Evolutionary conservation across 2,113 vertebrate genomes (phyloP).

Genomic region (Pluvialis apricaria): DNA sequence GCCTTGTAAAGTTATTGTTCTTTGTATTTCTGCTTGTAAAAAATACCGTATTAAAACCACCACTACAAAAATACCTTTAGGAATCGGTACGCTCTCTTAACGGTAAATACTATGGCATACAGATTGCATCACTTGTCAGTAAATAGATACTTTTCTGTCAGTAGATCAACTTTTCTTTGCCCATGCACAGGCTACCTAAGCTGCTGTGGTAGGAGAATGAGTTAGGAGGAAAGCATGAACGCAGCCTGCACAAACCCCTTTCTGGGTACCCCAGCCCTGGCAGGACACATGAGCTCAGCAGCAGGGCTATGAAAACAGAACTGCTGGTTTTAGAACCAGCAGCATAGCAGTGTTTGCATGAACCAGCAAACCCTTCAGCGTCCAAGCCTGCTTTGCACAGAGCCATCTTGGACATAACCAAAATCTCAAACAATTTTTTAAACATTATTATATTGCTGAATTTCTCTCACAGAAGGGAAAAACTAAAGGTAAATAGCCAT

Average conservation of each 20-base stretch:
- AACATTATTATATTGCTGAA: background rate
- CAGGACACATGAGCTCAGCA: rapidly evolving
- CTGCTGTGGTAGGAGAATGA: background rate
- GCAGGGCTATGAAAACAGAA: background rate
- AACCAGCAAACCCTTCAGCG: background rate
- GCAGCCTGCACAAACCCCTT: background rate
- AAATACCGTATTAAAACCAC: background rate
- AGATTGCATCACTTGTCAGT: background rate
- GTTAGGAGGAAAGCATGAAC: background rate
- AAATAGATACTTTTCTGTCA: background rate
- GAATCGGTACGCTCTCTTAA: background rate
- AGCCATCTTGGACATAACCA: background rate
- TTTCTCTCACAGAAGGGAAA: background rate
- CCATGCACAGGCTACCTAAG: background rate
- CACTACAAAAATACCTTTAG: background rate
- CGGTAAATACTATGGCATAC: background rate
- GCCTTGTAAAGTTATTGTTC: background rate
- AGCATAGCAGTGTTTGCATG: background rate
- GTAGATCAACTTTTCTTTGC: background rate
- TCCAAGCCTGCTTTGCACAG: background rate
- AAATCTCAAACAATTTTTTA: background rate
- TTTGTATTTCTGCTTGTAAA: background rate
- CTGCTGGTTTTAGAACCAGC: background rate
- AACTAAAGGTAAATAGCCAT: background rate
- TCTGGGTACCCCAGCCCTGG: too few relatives aligned